Conservation (phyloP, 2,888 invertebrate genomes). For the Andricus curvator region DNA sequence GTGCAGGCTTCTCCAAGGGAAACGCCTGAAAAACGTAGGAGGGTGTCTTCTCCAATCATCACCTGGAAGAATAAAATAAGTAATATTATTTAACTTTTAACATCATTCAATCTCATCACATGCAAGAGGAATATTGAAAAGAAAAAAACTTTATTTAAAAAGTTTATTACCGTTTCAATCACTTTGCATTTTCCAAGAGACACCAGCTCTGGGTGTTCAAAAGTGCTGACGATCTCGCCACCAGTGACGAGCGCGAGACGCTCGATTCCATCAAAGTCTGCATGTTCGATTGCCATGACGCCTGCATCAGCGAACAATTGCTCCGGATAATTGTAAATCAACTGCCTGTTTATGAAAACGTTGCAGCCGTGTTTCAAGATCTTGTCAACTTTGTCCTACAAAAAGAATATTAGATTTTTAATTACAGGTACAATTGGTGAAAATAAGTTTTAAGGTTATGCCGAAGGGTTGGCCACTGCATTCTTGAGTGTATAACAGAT, state of each 20-base stretch:
- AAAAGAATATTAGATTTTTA: background rate
- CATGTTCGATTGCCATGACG: slow-evolving; percentile 99
- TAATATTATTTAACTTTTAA: background rate
- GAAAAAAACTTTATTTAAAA: background rate
- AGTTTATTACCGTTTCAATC: slow-evolving; percentile 89
- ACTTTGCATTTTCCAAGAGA: slow-evolving; percentile 96
- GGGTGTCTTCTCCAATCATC: slow-evolving; percentile 98
- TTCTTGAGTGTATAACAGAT: too few relatives aligned
- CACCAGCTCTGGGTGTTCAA: slow-evolving; percentile 94
- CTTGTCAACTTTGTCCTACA: slow-evolving; percentile 94
- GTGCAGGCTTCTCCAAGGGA: slow-evolving; percentile 98
- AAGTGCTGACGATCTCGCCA: slow-evolving; percentile 99
- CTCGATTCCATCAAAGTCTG: slow-evolving; percentile 99
- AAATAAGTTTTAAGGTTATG: too few relatives aligned
- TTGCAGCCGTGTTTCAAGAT: slow-evolving; percentile 96
- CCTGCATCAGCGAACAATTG: slow-evolving; percentile 99
- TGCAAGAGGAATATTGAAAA: too few relatives aligned
- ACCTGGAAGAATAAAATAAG: slow-evolving; percentile 78
- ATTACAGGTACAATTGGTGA: background rate
- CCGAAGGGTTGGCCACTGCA: too few relatives aligned
- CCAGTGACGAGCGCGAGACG: slow-evolving; percentile 97
- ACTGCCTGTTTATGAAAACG: slow-evolving; percentile 98
- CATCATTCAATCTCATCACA: background rate
- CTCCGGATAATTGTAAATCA: slow-evolving; percentile 99
- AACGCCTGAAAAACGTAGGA: slow-evolving; percentile 96